phyloP scores from a whole-genome alignment of 1,140 invertebrate species.

The Nephila pilipes region DNA sequence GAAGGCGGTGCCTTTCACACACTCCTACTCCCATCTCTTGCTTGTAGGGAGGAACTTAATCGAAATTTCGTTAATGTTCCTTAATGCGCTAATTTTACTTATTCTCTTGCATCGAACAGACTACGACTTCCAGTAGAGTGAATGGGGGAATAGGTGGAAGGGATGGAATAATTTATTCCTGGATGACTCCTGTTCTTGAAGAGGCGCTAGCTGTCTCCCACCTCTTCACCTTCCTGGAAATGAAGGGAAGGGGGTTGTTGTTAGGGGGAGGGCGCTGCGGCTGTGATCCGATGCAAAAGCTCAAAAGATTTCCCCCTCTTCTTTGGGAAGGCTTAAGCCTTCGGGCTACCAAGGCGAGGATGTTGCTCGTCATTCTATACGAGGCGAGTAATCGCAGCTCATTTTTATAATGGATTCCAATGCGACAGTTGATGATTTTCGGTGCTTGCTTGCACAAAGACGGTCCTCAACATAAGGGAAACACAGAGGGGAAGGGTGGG shows the following conservation, averaged over 20 bases:
- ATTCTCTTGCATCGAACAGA: neutral
- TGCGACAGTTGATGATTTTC: constrained; percentile 57
- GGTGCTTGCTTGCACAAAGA: constrained; percentile 17
- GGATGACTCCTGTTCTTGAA: constrained; percentile 65
- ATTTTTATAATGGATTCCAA: constrained; percentile 63
- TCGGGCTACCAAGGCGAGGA: constrained; percentile 42
- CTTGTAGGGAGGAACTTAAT: constrained; percentile 46
- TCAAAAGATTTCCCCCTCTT: constrained; percentile 66
- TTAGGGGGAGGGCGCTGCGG: neutral
- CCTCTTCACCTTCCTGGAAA: neutral
- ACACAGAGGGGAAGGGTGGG: neutral
- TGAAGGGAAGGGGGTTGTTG: neutral
- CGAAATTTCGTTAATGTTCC: constrained; percentile 74
- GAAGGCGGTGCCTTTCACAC: constrained; percentile 28
- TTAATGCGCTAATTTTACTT: constrained; percentile 70
- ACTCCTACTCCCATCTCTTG: neutral
- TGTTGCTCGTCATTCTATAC: neutral
- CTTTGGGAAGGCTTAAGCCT: constrained; percentile 16
- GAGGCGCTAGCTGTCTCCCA: constrained; percentile 1
- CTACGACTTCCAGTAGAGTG: neutral
- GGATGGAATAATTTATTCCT: constrained; percentile 63
- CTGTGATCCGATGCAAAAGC: constrained; percentile 65
- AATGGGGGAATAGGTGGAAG: neutral
- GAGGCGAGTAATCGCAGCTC: constrained; percentile 47
- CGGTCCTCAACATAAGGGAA: neutral